Evolutionary conservation across 2,888 invertebrate genomes (phyloP), one percentile per base, ranked within the genome.

Genomic region (Mystacides longicornis): DNA sequence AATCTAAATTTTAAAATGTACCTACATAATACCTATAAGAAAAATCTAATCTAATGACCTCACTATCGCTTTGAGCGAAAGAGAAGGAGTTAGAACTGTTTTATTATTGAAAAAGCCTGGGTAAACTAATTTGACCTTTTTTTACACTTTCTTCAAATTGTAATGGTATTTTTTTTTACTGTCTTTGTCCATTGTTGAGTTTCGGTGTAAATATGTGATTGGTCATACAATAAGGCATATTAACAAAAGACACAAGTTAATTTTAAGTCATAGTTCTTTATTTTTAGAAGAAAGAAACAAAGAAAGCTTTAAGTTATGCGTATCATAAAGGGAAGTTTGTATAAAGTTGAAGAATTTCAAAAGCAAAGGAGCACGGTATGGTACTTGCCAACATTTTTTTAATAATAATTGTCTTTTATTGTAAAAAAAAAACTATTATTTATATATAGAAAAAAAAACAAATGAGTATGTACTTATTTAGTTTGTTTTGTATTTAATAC

Each of bases 291-390:
- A 14, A 14, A 60, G 60, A 48, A 56, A 56, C 53, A 57, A 59
- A 51, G 54, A 59, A 61, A 61, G 61, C 61, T 61, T 61, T 61
- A 61, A 61, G 52, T 59, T 52, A 56, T 61, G 57, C 59, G 61
- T 61, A 61, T 61, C 61, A 37, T 37, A 61, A 51, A 61, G 42
- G 55, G 37, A 50, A 33, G 27, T 23, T 3, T 47, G 55, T 52
- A 55, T 46, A 45, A 31, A 33, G 45, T 23, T 45, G 18, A 31
- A 52, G 43, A 49, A 52, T 58, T 21, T 31, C 54, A 54, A 31
- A 50, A 50, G 51, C 9, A 57, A 54, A 56, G 51, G 52, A 60
- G 55, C 55, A 57, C 57, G 58, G 60, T 61, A 59, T 61, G 59
- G 57, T 54, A 59, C 61, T 61, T 61, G 61, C 61, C 61, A 61